Evolutionary conservation across 2,113 vertebrate species (phyloP), one percentile per base, ranked within the genome.

Genomic region (Aegithalos caudatus): DNA sequence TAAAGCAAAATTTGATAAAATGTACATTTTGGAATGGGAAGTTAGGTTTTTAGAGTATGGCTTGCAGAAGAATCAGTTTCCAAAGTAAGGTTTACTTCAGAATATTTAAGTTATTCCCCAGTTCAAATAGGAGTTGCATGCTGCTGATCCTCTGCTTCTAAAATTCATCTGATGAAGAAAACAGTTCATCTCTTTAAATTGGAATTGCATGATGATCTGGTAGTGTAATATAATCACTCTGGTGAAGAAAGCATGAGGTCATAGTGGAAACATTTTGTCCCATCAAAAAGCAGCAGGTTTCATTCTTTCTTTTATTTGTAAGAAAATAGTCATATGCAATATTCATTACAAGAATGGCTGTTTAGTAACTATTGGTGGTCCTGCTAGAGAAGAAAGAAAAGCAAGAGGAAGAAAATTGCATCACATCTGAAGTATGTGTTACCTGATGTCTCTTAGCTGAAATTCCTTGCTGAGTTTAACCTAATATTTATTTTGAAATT

Each of bases 201-300:
- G 74, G 81, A 86, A 86, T 70, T 96, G 47, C 66, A 89, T 92
- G 83, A 67, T 77, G 88, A 93, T 90, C 86, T 92, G 42, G 37
- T 77, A 92, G 61, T 81, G 54, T 56, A 92, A 97, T 96, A 88
- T 31, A 89, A 88, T 94, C 76, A 31, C 64, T 92, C 76, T 40
- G 85, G 53, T 92, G 87, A 95, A 96, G 42, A 92, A 92, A 86
- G 37, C 95, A 98, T 99, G 97, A 98, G 93, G 96, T 98, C 98
- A 98, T 88, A 87, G 73, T 98, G 98, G 98, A 98, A 98, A 98
- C 83, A 98, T 98, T 98, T 97, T 95, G 85, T 96, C 95, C 95
- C 96, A 97, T 97, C 84, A 97, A 98, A 91, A 97, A 97, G 88
- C 95, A 98, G 97, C 95, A 97, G 91, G 91, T 97, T 97, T 98